Percentiles rank a stretch among this genome's conserved stretches.
Conservation (phyloP, 2,113 vertebrate species). For the Phaethon lepturus region DNA sequence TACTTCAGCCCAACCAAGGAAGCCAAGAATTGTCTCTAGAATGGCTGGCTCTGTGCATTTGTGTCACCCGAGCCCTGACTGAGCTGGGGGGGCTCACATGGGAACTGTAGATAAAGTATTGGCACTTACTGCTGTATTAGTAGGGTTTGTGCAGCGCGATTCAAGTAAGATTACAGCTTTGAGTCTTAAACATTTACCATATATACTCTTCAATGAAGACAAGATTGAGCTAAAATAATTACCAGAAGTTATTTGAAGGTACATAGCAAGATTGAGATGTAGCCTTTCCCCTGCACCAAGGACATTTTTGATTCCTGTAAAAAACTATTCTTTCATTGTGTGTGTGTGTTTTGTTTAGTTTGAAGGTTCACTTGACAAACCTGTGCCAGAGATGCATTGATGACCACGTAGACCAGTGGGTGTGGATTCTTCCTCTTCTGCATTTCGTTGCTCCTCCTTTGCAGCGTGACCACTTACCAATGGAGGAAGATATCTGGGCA, state of each 20-base stretch:
- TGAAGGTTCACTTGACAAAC: background rate
- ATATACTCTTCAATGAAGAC: background rate
- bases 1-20: background rate
- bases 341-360: background rate
- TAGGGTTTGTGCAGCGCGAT: background rate
- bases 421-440: constrained; percentile 71
- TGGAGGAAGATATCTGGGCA: constrained; percentile 76
- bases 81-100: background rate
- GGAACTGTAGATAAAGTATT: background rate
- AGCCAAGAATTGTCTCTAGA: background rate
- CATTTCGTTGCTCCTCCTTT: constrained; percentile 5
- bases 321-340: background rate
- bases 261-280: background rate
- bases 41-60: background rate
- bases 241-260: background rate
- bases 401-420: background rate
- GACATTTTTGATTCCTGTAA: background rate
- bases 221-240: background rate
- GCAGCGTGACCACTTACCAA: rapidly evolving
- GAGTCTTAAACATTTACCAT: background rate
- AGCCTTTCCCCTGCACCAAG: background rate
- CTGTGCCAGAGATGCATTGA: constrained; percentile 55
- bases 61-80: background rate
- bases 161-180: background rate
- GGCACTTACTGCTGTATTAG: background rate